Percentiles rank a stretch among this genome's conserved stretches.
phyloP scores from a whole-genome alignment of 1,140 invertebrate species.

The Bombyx mandarina region DNA sequence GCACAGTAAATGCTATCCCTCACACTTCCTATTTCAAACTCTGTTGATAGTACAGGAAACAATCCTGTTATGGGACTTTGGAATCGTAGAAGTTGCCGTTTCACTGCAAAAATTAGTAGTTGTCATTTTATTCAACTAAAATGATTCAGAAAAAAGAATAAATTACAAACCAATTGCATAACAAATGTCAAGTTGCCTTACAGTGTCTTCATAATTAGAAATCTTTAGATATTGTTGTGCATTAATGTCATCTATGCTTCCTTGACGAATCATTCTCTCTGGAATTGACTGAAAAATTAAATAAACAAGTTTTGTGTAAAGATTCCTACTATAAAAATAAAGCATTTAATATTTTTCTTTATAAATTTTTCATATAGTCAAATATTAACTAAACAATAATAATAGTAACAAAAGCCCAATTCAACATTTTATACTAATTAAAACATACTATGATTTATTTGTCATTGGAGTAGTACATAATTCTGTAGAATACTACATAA shows the following conservation, averaged over 20 bases:
- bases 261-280: conserved; percentile 69
- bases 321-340: neutral
- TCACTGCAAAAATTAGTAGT: conserved; percentile 77
- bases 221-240: conserved; percentile 85
- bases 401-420: neutral
- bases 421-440: too few relatives aligned
- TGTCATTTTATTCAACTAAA: neutral
- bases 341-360: neutral
- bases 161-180: conserved; percentile 87
- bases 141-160: too few relatives aligned
- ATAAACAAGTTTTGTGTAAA: neutral
- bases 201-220: conserved; percentile 91
- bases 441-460: too few relatives aligned
- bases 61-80: conserved; percentile 96
- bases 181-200: conserved; percentile 90
- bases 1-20: conserved; percentile 98
- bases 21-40: conserved; percentile 86
- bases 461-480: too few relatives aligned
- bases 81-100: conserved; percentile 90
- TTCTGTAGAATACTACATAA: too few relatives aligned
- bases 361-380: neutral
- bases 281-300: conserved; percentile 31
- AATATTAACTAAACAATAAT: neutral
- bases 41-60: conserved; percentile 90
- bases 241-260: conserved; percentile 79